These are phyloP conservation scores for Noctua fimbriata DNA, from an alignment of 2,888 invertebrate genomes.

Conservation along the genomic window DNA sequence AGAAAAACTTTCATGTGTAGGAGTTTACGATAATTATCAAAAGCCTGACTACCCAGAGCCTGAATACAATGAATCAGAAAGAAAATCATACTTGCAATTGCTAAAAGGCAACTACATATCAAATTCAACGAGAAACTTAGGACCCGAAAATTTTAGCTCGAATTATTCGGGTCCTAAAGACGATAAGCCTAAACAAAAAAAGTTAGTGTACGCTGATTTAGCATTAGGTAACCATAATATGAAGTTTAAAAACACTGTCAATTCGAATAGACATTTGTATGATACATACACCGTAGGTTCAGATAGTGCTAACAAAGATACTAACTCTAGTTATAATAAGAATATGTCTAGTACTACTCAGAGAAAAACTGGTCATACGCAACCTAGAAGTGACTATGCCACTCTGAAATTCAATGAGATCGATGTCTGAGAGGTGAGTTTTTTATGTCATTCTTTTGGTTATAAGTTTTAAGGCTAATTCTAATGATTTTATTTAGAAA, in stretches of 20 bases:
- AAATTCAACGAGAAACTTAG: constrained; percentile 86
- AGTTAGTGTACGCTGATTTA: constrained; percentile 89
- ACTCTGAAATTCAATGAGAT: constrained; percentile 89
- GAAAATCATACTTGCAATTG: constrained; percentile 86
- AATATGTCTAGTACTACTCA: constrained; percentile 82
- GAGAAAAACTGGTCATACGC: constrained; percentile 70
- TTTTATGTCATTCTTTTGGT: neutral
- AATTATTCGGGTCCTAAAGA: constrained; percentile 85
- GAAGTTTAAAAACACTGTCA: constrained; percentile 90
- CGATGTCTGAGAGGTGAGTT: constrained; percentile 88
- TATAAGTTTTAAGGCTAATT: constrained; percentile 16
- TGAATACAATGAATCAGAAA: constrained; percentile 85
- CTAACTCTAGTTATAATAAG: constrained; percentile 85
- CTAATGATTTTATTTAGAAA: neutral
- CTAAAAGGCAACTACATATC: constrained; percentile 89
- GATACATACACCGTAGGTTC: constrained; percentile 88
- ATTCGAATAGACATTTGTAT: constrained; percentile 90
- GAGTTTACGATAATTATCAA: constrained; percentile 87
- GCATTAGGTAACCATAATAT: constrained; percentile 90
- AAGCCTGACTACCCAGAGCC: constrained; percentile 87
- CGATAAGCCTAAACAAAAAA: constrained; percentile 87
- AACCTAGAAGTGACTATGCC: constrained; percentile 86
- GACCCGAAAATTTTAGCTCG: constrained; percentile 81
- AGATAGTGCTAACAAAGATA: constrained; percentile 84
- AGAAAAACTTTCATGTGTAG: constrained; percentile 88